Evolutionary conservation across 2,797 vertebrate species (phyloP).

Genomic region (Acipenser ruthenus): DNA sequence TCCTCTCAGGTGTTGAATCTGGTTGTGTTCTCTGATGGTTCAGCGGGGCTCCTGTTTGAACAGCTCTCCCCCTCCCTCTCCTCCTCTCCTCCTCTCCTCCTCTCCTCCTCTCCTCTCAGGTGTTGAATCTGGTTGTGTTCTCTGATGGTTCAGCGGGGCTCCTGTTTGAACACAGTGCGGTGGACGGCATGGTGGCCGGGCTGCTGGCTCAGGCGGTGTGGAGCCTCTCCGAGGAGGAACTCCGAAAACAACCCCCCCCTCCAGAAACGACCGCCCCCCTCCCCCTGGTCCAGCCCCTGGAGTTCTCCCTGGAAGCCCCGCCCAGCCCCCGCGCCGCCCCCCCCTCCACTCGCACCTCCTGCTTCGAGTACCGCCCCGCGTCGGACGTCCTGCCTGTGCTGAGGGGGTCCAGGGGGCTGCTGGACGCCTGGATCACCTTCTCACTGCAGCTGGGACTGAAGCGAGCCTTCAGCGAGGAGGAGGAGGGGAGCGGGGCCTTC

Average conservation of each 20-base stretch:
- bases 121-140: too few species aligned
- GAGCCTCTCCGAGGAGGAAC: slow-evolving; percentile 46
- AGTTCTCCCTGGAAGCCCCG: slow-evolving; percentile 36
- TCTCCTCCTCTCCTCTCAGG: too few species aligned
- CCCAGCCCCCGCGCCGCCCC: slow-evolving; percentile 16
- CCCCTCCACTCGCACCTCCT: slow-evolving; percentile 28
- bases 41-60: too few species aligned
- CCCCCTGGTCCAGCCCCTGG: slow-evolving; percentile 24
- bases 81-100: too few species aligned
- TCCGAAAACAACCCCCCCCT: neutral
- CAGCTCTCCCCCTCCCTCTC: too few species aligned
- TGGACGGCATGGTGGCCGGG: slow-evolving; percentile 66
- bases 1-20: too few species aligned
- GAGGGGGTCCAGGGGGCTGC: slow-evolving; percentile 53
- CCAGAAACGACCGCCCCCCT: neutral
- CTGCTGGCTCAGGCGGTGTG: slow-evolving; percentile 55
- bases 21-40: too few species aligned
- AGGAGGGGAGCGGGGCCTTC: slow-evolving; percentile 30
- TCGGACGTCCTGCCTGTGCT: slow-evolving; percentile 59
- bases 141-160: slow-evolving; percentile 56
- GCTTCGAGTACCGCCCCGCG: slow-evolving; percentile 57
- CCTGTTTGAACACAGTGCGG: slow-evolving; percentile 62
- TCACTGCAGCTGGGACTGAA: slow-evolving; percentile 62
- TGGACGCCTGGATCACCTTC: slow-evolving; percentile 67
- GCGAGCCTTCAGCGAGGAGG: slow-evolving; percentile 50